A percentile compares a stretch with the other conserved stretches of the same genome.
Evolutionary conservation across 2,888 invertebrate species (phyloP).

Genomic region (Cenopis cana): DNA sequence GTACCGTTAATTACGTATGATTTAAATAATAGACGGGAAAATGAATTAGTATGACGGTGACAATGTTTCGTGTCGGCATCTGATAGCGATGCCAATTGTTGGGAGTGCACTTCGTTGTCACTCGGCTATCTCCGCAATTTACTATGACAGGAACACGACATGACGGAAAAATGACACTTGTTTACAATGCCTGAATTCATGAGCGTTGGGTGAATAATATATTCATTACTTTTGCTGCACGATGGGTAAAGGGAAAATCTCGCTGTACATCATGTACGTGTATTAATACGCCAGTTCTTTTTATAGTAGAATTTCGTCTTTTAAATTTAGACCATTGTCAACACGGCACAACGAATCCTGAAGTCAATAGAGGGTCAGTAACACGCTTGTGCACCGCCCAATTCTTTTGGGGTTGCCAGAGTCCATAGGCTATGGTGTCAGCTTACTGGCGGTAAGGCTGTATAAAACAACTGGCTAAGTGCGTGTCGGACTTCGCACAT

Average conservation of each 20-base stretch:
- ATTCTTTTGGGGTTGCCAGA: too few species aligned
- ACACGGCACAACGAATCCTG: too few species aligned
- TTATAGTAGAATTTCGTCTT: too few species aligned
- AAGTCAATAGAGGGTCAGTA: too few species aligned
- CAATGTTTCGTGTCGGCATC: constrained; percentile 64
- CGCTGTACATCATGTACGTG: not conserved
- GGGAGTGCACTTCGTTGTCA: constrained; percentile 71
- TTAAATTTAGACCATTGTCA: too few species aligned
- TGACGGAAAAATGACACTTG: constrained; percentile 7
- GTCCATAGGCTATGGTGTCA: too few species aligned
- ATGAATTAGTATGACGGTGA: constrained; percentile 46
- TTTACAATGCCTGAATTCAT: not conserved
- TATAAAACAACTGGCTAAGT: too few species aligned
- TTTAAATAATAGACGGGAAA: constrained; percentile 10
- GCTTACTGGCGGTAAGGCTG: too few species aligned
- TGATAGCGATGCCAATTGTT: constrained; percentile 67
- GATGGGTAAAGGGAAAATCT: not conserved
- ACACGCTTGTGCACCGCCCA: too few species aligned
- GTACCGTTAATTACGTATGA: not conserved
- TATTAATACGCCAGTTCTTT: too few species aligned
- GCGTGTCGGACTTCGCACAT: too few species aligned
- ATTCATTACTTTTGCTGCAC: not conserved
- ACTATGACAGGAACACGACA: constrained; percentile 20
- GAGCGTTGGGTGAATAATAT: not conserved
- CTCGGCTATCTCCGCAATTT: constrained; percentile 49